Evolutionary conservation across 2,888 invertebrate genomes (phyloP), one percentile per base, ranked within the genome.

Genomic region (Cyrtodaria siliqua): DNA sequence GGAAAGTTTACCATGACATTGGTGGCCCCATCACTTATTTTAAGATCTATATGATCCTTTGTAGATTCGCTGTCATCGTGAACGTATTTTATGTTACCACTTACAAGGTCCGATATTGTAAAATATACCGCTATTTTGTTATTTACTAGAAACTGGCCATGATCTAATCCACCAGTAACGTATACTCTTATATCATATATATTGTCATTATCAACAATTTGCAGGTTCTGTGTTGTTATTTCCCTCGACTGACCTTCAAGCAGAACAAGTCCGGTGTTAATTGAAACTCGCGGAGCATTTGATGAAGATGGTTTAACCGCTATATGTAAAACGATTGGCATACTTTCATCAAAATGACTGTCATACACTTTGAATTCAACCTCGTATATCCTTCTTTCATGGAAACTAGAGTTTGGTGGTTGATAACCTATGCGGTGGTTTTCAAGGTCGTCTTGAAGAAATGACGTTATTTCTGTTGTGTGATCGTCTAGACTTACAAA

Each of bases 161-260:
- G 90, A 38, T 87, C 75, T 29, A 90, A 85, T 6, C 92, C 92
- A 4, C 91, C 91, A 24, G 88, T 90, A 29, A 93, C 88, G 76
- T 89, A 89, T 20, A 91, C 80, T 61, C 89, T 70, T 2, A 92
- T 88, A 27, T 87, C 84, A 29, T 88, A 69, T n/a, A 90, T 74
- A 78, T 92, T 92, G 73, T 92, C 91, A 26, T 83, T 86, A 78
- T 92, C 92, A n/a, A 91, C 90, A 38, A 93, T 87, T 68, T 89
- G 87, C 14, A 92, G 79, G 60, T 91, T 84, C 27, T 86, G 79
- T 16, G 81, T 53, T 1, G 86, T 86, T 47, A 93, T 88, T 27
- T 86, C 78, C n/a, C 91, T 79, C 8, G 89, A 89, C 67, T 91
- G 91, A 2, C 93, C 93, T 84, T 93, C 93, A 29, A 91, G 79